These are phyloP conservation scores for Spinus pinus DNA, from an alignment of 2,797 vertebrate species.

Conservation along the genomic window DNA sequence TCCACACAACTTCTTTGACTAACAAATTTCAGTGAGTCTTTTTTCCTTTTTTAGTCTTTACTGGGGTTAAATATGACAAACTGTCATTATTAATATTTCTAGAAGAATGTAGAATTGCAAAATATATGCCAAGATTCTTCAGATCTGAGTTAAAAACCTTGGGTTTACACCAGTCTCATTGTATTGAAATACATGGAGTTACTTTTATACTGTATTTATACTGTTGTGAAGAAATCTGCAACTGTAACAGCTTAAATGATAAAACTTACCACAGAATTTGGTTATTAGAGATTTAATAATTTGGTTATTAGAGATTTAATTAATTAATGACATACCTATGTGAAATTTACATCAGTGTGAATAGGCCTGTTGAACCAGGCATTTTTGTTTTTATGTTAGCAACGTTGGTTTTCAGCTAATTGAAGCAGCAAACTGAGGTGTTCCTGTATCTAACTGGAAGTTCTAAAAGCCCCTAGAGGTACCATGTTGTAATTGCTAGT, in stretches of 20 bases:
- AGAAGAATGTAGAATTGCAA: neutral
- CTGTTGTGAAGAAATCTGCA: rapidly evolving
- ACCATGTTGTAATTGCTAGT: neutral
- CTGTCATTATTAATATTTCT: neutral
- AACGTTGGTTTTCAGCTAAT: neutral
- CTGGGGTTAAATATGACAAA: neutral
- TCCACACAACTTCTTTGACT: neutral
- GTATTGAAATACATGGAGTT: neutral
- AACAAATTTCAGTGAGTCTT: neutral
- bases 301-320: neutral
- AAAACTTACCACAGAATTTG: neutral
- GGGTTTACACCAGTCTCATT: neutral
- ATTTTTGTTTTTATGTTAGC: neutral
- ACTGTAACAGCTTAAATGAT: neutral
- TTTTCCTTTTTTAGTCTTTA: neutral
- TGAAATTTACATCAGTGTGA: neutral
- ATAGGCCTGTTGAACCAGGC: neutral
- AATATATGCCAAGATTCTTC: neutral
- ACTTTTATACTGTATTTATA: neutral
- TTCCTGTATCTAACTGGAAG: neutral
- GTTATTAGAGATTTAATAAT: neutral
- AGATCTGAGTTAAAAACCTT: neutral
- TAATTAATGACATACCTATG: neutral
- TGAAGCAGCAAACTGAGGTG: neutral
- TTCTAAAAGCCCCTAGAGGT: neutral